Percentiles rank a stretch among this genome's conserved stretches.
phyloP scores from a whole-genome alignment of 2,797 vertebrate species.

The Rhadinocentrus ornatus region DNA sequence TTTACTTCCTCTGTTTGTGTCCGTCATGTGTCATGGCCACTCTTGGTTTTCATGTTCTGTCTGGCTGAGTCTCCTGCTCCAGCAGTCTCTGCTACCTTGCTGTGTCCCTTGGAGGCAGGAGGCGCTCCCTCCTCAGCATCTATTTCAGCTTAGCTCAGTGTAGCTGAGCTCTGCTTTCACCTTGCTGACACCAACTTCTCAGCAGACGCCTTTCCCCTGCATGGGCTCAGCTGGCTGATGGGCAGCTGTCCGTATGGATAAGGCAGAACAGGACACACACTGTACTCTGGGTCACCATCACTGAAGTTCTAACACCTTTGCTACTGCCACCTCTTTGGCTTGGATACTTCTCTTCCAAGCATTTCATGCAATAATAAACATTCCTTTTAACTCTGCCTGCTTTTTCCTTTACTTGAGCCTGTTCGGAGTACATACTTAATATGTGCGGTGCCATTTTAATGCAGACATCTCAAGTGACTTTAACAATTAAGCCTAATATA shows the following conservation, averaged over 20 bases:
- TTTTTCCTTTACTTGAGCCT: background rate
- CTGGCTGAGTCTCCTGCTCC: conserved; percentile 83
- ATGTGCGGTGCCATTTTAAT: conserved; percentile 14
- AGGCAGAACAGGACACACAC: conserved; percentile 63
- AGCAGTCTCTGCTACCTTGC: conserved; percentile 74
- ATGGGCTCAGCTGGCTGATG: conserved; percentile 78
- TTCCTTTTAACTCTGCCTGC: background rate
- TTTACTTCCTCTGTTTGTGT: conserved; percentile 71
- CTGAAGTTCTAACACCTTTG: conserved; percentile 60
- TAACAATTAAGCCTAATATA: conserved; percentile 45
- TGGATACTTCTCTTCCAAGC: conserved; percentile 23
- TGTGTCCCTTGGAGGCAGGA: conserved; percentile 81
- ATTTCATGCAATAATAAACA: conserved; percentile 24
- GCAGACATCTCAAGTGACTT: conserved; percentile 33
- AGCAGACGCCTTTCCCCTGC: conserved; percentile 62
- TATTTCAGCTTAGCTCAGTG: conserved; percentile 66
- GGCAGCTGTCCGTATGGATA: conserved; percentile 78
- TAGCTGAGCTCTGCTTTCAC: conserved; percentile 64
- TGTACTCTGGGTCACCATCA: conserved; percentile 62
- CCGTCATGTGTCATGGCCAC: conserved; percentile 83
- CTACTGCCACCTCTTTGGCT: conserved; percentile 39
- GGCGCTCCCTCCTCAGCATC: conserved; percentile 63
- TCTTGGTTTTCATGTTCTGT: conserved; percentile 82
- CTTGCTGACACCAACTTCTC: conserved; percentile 73
- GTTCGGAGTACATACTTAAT: conserved; percentile 12